phyloP scores from a whole-genome alignment of 2,797 vertebrate genomes.

The Gymnoscopelus microlampas region DNA sequence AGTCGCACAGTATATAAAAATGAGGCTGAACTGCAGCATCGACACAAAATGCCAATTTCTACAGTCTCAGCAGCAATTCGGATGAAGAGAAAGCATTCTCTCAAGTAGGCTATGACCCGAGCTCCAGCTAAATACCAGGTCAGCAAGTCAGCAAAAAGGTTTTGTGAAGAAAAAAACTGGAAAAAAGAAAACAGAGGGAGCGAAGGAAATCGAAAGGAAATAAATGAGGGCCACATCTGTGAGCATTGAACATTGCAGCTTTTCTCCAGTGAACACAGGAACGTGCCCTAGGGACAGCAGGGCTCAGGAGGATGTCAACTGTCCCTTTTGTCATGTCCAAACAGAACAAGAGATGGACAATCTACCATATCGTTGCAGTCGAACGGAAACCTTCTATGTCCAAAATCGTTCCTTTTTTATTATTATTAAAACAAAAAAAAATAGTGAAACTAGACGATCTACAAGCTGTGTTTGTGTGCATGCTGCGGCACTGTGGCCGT shows the following conservation, averaged over 20 bases:
- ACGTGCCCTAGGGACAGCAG: constrained; percentile 66
- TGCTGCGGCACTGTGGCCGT: constrained; percentile 9
- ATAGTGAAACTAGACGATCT: not conserved
- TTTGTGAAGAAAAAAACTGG: constrained; percentile 14
- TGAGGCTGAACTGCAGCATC: not conserved
- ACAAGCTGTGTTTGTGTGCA: not conserved
- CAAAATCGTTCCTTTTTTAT: too few relatives aligned
- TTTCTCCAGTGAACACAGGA: constrained; percentile 64
- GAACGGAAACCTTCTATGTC: too few relatives aligned
- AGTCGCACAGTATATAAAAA: too few relatives aligned
- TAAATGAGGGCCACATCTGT: constrained; percentile 66
- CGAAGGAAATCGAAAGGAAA: constrained; percentile 18
- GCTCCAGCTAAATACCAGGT: constrained; percentile 6
- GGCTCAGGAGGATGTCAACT: constrained; percentile 65
- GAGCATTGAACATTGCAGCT: constrained; percentile 37
- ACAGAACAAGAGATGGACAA: constrained; percentile 53
- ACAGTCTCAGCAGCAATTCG: not conserved
- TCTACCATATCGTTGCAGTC: not conserved
- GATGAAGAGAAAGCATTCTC: constrained; percentile 13
- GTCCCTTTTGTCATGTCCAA: constrained; percentile 56
- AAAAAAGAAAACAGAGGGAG: not conserved
- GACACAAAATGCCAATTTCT: not conserved
- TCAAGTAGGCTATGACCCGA: not conserved
- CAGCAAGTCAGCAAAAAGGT: constrained; percentile 45
- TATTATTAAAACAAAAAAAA: not conserved